Conservation (phyloP, 2,888 invertebrate species). For the Busseola fusca region DNA sequence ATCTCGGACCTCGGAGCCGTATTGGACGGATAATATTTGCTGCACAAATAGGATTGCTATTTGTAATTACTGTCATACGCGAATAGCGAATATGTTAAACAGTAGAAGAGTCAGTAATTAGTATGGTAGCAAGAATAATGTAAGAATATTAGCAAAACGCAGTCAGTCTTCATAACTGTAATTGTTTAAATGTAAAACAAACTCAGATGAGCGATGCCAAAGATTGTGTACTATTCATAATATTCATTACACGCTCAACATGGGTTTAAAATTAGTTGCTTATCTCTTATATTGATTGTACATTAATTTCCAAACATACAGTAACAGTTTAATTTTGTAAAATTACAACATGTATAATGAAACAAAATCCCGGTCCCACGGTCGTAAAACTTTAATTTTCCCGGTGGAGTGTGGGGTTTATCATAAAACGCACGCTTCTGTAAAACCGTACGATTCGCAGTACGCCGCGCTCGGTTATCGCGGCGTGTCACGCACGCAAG, state of each 20-base stretch:
- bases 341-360: slow-evolving; percentile 37
- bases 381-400: slow-evolving; percentile 46
- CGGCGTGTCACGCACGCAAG: slow-evolving; percentile 31
- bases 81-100: neutral
- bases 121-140: neutral
- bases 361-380: slow-evolving; percentile 32
- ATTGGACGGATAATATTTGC: slow-evolving; percentile 34
- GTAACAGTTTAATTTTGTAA: slow-evolving; percentile 22
- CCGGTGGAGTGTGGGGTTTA: slow-evolving; percentile 16
- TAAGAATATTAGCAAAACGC: neutral
- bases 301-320: slow-evolving; percentile 8
- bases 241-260: no score
- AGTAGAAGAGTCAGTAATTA: neutral
- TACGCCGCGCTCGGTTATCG: slow-evolving; percentile 28
- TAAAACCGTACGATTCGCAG: slow-evolving; percentile 15
- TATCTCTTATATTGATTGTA: neutral
- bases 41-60: slow-evolving; percentile 16
- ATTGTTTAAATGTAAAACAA: neutral
- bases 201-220: neutral
- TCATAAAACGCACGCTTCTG: slow-evolving; percentile 45
- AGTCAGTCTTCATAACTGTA: neutral
- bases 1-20: slow-evolving; percentile 29
- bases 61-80: slow-evolving; percentile 10
- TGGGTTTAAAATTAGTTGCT: neutral
- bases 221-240: neutral